Evolutionary conservation across 2,797 vertebrate species (phyloP), one percentile per base, ranked within the genome.

Genomic region (Nothura maculosa): DNA sequence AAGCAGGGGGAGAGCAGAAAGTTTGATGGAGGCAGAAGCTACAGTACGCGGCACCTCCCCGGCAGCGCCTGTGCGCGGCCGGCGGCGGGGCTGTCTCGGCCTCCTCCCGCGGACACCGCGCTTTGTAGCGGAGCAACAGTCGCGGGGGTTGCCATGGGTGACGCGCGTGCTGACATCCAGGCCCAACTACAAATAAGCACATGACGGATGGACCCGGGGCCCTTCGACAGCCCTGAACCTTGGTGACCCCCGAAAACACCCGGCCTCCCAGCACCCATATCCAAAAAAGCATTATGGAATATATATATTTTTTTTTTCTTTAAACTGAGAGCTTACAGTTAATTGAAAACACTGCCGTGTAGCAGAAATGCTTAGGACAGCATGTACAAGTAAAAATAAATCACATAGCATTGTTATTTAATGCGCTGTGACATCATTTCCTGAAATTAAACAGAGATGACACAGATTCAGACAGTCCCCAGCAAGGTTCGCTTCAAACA

Each of bases 191-290:
- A 98, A 98, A 98, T 97, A 97, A 98, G 98, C 98, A 98, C 98
- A 98, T 98, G 98, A 98, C 98, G 98, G 98, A 99, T 98, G 98
- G 98, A 97, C 98, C 98, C 97, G 96, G 98, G 98, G 97, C 98
- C 98, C 98, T 98, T 97, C 96, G 94, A 97, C 97, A 97, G 97
- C 97, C 97, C 96, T 98, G 98, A 98, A 98, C 98, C 98, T 98
- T 96, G 68, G 94, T 98, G 98, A 98, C 98, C 98, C 97, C 96
- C 96, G 96, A 98, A 98, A 98, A 98, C 73, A 96, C 93, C 94
- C 87, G 48, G 96, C 94, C 81, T 89, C 72, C 85, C 84, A 55
- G 45, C 94, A 50, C 72, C 67, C 85, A 55, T 6, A 7, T n/a
- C 36, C 81, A 95, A 88, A 97, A 97, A 97, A 74, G 94, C 97